Evolutionary conservation across 1,140 invertebrate genomes (phyloP), one percentile per base, ranked within the genome.

Genomic region (Thaumatotibia leucotreta): DNA sequence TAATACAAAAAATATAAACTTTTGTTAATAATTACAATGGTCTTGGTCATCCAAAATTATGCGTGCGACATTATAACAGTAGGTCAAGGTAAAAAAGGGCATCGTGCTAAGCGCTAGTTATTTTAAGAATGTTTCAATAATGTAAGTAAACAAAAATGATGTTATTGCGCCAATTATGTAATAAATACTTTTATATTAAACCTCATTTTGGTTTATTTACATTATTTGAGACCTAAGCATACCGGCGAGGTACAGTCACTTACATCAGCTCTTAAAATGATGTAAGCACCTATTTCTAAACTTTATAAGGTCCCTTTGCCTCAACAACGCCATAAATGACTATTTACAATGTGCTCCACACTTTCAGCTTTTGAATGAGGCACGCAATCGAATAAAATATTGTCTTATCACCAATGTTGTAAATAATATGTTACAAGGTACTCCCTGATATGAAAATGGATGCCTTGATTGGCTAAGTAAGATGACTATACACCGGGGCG

Each of bases 331-430:
- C 35, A 39, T n/a, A 39, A 45, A n/a, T 61, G 49, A 35, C 39
- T 69, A 64, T 77, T 73, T 82, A 82, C 68, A 80, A 68, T 69
- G 73, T 72, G 76, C 73, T 75, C 70, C 69, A 70, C 61, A 74
- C 66, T 74, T 65, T 58, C 63, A 45, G n/a, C 29, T 63, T 66
- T 70, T 67, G 61, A 73, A 72, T 64, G 75, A 84, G 76, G 73
- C 82, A 86, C 83, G 74, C 69, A 66, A 72, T 82, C 64, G 50
- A 73, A 81, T 78, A 73, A 76, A 74, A 79, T 73, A 87, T 85
- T 83, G 82, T 87, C 83, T 74, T 74, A 79, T 80, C 82, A 83
- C 83, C 77, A 77, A 77, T 75, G 70, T 70, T 62, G 62, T 63
- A 72, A 77, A 73, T 63, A 65, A 70, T 63, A 67, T 61, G 64